A percentile compares a stretch with the other conserved stretches of the same genome.
phyloP scores from a whole-genome alignment of 1,140 invertebrate genomes.

The Ceratosolen fusciceps region DNA sequence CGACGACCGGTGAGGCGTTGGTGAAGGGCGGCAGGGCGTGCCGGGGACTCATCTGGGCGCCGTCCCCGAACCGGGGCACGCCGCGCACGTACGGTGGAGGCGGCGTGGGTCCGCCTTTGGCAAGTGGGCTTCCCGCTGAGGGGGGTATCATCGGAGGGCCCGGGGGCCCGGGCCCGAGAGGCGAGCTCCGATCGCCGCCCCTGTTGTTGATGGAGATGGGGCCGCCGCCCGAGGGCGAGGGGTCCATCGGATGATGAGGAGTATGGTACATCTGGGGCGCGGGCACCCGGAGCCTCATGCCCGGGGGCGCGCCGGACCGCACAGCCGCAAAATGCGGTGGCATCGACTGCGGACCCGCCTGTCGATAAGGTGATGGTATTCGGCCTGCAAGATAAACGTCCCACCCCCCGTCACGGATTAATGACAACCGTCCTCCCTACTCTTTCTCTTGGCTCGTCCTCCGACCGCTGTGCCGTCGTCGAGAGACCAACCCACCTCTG shows the following conservation, averaged over 20 bases:
- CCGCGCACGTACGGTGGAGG: conserved; percentile 63
- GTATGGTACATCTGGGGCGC: conserved; percentile 70
- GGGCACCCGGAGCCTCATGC: conserved; percentile 66
- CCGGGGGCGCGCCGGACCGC: conserved; percentile 64
- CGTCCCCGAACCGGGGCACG: conserved; percentile 58
- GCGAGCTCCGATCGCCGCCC: conserved; percentile 62
- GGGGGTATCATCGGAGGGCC: conserved; percentile 62
- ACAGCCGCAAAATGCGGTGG: conserved; percentile 68
- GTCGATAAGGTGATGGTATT: conserved; percentile 69
- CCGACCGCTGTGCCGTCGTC: neutral
- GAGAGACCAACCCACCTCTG: conserved; percentile 54
- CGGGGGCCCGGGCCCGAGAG: conserved; percentile 57
- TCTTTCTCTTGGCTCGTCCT: neutral
- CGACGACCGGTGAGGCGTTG: conserved; percentile 54
- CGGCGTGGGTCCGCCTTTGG: conserved; percentile 67
- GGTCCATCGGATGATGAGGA: conserved; percentile 73
- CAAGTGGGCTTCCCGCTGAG: conserved; percentile 63
- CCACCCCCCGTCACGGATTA: too few relatives aligned
- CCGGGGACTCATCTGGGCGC: conserved; percentile 60
- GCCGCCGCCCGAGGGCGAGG: conserved; percentile 73
- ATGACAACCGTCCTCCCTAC: too few relatives aligned
- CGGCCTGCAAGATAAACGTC: conserved; percentile 44
- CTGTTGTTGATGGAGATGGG: conserved; percentile 69
- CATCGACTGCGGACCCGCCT: conserved; percentile 63
- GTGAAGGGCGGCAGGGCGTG: conserved; percentile 67